Percentiles rank a stretch among this genome's conserved stretches.
phyloP scores from a whole-genome alignment of 2,113 vertebrate species.

The Datnioides undecimradiatus region DNA sequence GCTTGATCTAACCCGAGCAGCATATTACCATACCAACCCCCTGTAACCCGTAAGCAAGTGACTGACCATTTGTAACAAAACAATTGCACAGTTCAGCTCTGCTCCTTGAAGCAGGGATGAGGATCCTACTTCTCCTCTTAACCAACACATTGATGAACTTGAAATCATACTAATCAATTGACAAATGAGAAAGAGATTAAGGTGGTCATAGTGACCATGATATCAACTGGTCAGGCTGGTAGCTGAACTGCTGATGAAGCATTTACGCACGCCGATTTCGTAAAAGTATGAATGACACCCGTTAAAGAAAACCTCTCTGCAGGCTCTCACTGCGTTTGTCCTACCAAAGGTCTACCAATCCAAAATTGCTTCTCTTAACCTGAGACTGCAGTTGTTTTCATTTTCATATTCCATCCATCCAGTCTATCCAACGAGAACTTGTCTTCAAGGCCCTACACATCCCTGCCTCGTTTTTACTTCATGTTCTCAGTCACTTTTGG shows the following conservation, averaged over 20 bases:
- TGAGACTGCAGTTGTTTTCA: background rate
- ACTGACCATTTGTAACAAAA: background rate
- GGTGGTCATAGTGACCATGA: background rate
- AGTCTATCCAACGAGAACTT: too few species aligned
- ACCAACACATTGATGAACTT: background rate
- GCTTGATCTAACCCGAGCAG: background rate
- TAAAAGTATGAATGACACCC: too few species aligned
- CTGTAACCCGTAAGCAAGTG: background rate
- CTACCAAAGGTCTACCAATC: background rate
- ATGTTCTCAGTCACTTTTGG: too few species aligned
- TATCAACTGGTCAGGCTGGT: background rate
- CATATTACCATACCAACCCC: background rate
- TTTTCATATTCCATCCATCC: too few species aligned
- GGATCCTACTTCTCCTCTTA: background rate
- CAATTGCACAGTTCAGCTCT: background rate
- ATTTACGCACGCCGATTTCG: too few species aligned
- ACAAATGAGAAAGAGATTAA: too few species aligned
- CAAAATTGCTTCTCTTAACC: background rate
- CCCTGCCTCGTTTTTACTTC: too few species aligned
- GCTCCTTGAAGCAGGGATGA: background rate
- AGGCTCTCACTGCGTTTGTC: too few species aligned
- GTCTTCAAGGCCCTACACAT: too few species aligned
- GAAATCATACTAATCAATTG: background rate
- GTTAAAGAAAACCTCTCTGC: too few species aligned
- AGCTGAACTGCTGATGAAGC: too few species aligned